Evolutionary conservation across 2,797 vertebrate genomes (phyloP), one percentile per base, ranked within the genome.

Genomic region (Mormyrops boulengeri): DNA sequence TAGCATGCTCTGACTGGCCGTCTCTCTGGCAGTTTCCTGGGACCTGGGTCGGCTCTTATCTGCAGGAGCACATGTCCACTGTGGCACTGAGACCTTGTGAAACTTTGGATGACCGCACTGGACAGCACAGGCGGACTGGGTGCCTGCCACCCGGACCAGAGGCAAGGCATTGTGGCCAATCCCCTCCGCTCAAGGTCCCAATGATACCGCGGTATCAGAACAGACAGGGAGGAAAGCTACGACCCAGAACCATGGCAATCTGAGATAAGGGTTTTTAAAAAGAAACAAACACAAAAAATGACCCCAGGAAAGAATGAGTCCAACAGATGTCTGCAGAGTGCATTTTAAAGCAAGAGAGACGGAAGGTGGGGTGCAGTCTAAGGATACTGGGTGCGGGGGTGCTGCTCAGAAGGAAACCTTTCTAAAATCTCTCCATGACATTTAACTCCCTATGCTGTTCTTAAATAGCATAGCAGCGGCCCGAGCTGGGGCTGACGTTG

Each of bases 21-120:
- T 7, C 44, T 85, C 87, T 47, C 34, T 26, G 55, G 55, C 87
- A 49, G 26, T 52, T 85, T 11, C 49, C 49, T 30, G 52, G 19
- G 19, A 50, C 47, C 14, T 8, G 60, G 85, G 34, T 77, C 47
- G 47, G 57, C 55, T 73, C 62, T 87, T 87, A 89, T 89, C 89
- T 66, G 60, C 11, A 1, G 34, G 85, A 52, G 22, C 60, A 49
- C 89, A 89, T 66, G 60, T 77, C 62, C 34, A 30, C 34, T 8
- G 30, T 44, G 60, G 50, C 47, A 87, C 34, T 55, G 85, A 80
- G 30, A 8, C n/a, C 80, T 22, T 11, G 47, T 60, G 9, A 30
- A 53, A 77, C 47, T 87, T 26, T 53, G 41, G 57, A 82, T 50
- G 60, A 26, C 17, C 44, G 14, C 38, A 73, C 47, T n/a, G 89